phyloP scores from a whole-genome alignment of 2,888 invertebrate genomes.

The Caenorhabditis japonica region DNA sequence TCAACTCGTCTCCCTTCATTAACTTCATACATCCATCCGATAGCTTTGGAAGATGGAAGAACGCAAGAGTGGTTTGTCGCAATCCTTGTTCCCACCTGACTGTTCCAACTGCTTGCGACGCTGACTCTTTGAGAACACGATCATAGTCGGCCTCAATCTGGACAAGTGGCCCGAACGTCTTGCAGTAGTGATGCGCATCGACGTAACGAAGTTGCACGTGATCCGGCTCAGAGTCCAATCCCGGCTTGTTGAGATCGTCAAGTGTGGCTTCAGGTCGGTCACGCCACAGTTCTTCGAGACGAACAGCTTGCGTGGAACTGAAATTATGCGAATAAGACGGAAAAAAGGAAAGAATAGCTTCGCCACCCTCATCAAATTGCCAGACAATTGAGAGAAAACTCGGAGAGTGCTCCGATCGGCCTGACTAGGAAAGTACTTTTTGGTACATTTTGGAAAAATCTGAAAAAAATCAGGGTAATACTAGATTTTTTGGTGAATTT shows the following conservation, averaged over 20 bases:
- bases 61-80: conserved; percentile 97
- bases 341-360: no score
- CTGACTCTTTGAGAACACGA: conserved; percentile 95
- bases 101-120: conserved; percentile 89
- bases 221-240: conserved; percentile 96
- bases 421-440: no score
- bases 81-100: conserved; percentile 98
- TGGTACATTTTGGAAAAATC: no score
- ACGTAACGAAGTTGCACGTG: conserved; percentile 88
- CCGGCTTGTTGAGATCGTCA: conserved; percentile 97
- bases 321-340: no score
- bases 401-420: no score
- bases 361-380: no score
- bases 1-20: conserved; percentile 98
- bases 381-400: no score
- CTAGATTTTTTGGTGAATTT: no score
- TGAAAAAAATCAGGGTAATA: no score
- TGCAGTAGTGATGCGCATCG: conserved; percentile 98
- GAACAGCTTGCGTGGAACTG: conserved; percentile 88
- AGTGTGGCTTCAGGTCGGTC: conserved; percentile 97
- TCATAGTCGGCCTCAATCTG: conserved; percentile 98
- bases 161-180: conserved; percentile 95
- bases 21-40: conserved; percentile 92
- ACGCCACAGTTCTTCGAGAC: conserved; percentile 98
- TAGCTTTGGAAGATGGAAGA: conserved; percentile 95